These are phyloP conservation scores for Magallana gigas DNA, from an alignment of 1,140 invertebrate genomes.

Conservation along the genomic window DNA sequence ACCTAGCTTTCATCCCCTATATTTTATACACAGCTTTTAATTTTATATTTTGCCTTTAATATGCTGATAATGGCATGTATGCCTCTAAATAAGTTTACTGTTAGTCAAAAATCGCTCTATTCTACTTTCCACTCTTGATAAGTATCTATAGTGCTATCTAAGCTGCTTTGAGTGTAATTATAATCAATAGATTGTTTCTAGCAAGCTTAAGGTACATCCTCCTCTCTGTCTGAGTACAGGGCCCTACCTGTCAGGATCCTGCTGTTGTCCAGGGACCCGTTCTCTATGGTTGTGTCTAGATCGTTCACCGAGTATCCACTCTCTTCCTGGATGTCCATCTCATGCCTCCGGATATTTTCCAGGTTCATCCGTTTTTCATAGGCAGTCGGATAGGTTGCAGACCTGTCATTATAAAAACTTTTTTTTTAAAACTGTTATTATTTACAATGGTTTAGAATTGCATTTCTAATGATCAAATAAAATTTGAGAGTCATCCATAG, in stretches of 20 bases:
- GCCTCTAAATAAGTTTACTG: background rate
- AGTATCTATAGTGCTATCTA: too few relatives aligned
- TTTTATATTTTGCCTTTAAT: background rate
- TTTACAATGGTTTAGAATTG: too few relatives aligned
- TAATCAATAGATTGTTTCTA: too few relatives aligned
- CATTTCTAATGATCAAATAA: too few relatives aligned
- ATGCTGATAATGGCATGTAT: background rate
- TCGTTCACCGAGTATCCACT: constrained; percentile 62
- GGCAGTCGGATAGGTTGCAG: constrained; percentile 42
- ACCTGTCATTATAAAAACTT: constrained; percentile 14
- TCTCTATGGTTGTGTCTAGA: constrained; percentile 69
- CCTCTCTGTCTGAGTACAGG: too few relatives aligned
- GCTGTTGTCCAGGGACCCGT: constrained; percentile 66
- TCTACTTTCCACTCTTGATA: too few relatives aligned
- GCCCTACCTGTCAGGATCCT: constrained; percentile 60
- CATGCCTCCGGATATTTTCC: constrained; percentile 73
- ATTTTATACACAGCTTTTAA: background rate
- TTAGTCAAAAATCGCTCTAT: background rate
- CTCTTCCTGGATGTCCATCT: constrained; percentile 75
- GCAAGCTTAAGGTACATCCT: too few relatives aligned
- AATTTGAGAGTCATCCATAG: too few relatives aligned
- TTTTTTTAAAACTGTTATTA: background rate
- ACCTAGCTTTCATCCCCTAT: background rate
- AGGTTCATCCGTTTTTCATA: constrained; percentile 75
- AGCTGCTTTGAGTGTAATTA: too few relatives aligned